Conservation (phyloP, 1,140 invertebrate species). For the Lepidurus couesii region DNA sequence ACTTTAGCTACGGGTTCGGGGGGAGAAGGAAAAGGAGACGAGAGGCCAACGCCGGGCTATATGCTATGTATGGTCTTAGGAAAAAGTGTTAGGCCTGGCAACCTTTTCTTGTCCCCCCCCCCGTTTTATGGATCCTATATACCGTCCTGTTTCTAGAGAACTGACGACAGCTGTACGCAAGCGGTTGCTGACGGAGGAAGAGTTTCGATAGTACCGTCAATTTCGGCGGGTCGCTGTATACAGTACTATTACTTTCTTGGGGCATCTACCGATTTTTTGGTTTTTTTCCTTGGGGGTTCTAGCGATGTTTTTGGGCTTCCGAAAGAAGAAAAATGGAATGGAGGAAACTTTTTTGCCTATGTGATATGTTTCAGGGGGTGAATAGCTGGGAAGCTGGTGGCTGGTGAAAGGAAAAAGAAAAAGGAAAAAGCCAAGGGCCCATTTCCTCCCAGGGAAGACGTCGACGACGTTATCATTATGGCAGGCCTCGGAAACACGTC, state of each 20-base stretch:
- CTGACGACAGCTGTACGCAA: conserved; percentile 20
- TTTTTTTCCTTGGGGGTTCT: too few relatives aligned
- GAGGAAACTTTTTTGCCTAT: not conserved
- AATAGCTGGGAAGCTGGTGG: not conserved
- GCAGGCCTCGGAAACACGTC: conserved; percentile 20
- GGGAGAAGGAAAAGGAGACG: not conserved
- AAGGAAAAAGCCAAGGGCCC: not conserved
- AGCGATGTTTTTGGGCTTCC: not conserved
- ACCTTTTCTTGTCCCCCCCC: not conserved
- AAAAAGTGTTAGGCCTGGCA: not conserved
- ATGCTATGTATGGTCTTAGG: not conserved
- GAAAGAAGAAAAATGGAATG: not conserved
- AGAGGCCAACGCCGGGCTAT: not conserved
- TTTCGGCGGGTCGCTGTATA: not conserved
- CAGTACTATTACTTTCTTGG: not conserved
- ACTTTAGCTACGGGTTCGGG: not conserved
- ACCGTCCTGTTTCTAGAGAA: not conserved
- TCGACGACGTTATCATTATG: conserved; percentile 22
- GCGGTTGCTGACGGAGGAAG: conserved; percentile 9
- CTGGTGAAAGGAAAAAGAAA: not conserved
- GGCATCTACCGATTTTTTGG: not conserved
- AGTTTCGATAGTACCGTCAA: not conserved
- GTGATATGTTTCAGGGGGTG: not conserved
- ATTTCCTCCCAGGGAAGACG: conserved; percentile 11
- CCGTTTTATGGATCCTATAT: not conserved